A percentile compares a stretch with the other conserved stretches of the same genome.
Conservation (phyloP, 2,797 vertebrate genomes). For the Coracias cyanogaster region DNA sequence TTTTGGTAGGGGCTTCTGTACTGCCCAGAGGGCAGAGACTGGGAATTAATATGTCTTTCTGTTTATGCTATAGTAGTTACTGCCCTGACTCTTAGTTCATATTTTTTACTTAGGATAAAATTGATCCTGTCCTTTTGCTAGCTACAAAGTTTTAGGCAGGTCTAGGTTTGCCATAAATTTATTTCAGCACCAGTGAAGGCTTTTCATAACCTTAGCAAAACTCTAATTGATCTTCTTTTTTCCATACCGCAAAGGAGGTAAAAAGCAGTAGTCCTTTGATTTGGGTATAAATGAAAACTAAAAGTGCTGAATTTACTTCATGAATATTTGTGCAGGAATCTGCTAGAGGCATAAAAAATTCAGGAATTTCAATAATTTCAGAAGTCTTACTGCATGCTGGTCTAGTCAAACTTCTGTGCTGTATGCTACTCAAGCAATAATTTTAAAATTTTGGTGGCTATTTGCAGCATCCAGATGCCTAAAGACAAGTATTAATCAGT, state of each 20-base stretch:
- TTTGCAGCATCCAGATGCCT: neutral
- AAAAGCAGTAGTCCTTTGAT: neutral
- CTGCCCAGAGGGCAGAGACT: neutral
- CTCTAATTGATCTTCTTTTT: conserved; percentile 36
- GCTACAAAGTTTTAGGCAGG: neutral
- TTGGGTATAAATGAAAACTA: neutral
- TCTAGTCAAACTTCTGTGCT: neutral
- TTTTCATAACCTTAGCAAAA: neutral
- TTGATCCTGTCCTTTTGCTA: neutral
- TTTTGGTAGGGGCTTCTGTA: neutral
- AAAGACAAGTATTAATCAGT: neutral
- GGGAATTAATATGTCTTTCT: neutral
- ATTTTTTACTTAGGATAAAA: neutral
- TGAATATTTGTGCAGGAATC: neutral
- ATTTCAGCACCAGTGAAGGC: neutral
- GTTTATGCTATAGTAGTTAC: neutral
- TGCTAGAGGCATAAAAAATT: neutral
- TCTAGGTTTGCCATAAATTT: neutral
- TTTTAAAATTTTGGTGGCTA: neutral
- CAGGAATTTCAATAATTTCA: neutral
- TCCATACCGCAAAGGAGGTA: neutral
- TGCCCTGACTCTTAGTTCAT: neutral
- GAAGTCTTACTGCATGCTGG: neutral
- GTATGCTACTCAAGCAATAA: neutral
- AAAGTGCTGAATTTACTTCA: neutral